These are phyloP conservation scores for Hermatobates lingyangjiaoensis DNA, from an alignment of 1,140 invertebrate genomes.

Conservation along the genomic window DNA sequence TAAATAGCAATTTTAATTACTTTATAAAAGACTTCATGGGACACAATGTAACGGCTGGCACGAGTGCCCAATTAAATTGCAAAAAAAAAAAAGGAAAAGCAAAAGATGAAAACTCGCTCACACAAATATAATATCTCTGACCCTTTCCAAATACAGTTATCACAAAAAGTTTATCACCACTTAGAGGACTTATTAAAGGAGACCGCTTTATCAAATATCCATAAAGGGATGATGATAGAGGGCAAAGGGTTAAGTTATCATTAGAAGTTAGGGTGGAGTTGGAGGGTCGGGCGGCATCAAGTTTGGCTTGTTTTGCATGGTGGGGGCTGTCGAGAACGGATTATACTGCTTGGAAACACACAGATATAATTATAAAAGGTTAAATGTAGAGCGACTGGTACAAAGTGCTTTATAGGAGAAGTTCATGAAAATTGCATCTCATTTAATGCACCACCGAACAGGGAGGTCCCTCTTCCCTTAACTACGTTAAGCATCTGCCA, in stretches of 20 bases:
- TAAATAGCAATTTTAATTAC: constrained; percentile 3
- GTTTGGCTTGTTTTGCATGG: constrained; percentile 8
- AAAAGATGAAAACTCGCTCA: neutral
- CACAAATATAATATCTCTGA: neutral
- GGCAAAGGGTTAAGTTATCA: constrained; percentile 10
- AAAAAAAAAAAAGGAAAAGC: neutral
- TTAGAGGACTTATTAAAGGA: constrained; percentile 11
- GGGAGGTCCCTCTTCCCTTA: too few species aligned
- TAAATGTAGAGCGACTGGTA: constrained; percentile 5
- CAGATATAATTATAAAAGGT: constrained; percentile 16
- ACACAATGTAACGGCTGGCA: neutral
- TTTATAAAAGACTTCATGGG: neutral
- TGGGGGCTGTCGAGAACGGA: neutral
- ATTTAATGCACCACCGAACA: too few species aligned
- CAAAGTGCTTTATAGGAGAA: constrained; percentile 8
- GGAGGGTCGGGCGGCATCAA: neutral
- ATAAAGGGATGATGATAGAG: constrained; percentile 9
- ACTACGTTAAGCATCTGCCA: too few species aligned
- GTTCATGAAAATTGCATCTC: constrained; percentile 15
- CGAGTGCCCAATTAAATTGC: constrained; percentile 4
- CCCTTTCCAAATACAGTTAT: constrained; percentile 1
- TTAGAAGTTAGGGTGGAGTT: constrained; percentile 6
- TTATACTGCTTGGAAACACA: constrained; percentile 6
- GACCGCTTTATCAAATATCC: constrained; percentile 14
- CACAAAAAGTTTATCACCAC: constrained; percentile 13